Conservation (phyloP, 1,140 invertebrate genomes). For the Polyergus mexicanus region DNA sequence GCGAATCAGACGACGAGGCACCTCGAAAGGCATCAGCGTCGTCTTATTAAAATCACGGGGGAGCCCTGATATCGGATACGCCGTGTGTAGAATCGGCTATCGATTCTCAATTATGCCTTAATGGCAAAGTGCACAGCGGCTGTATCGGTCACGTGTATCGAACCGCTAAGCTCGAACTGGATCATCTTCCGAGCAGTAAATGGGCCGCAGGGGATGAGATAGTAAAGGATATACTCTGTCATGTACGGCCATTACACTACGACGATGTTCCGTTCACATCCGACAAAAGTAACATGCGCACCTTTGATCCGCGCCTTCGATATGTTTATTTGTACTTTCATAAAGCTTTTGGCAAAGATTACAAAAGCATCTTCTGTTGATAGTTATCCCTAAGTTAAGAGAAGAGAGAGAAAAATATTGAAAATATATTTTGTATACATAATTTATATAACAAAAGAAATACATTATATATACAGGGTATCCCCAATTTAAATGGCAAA, state of each 20-base stretch:
- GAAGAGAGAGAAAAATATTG: too few relatives aligned
- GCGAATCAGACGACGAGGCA: conserved; percentile 61
- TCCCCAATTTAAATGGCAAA: too few relatives aligned
- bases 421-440: too few relatives aligned
- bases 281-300: not conserved
- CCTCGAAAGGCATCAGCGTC: conserved; percentile 43
- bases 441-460: not conserved
- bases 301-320: not conserved
- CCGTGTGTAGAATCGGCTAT: conserved; percentile 70
- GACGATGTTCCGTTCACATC: conserved; percentile 21
- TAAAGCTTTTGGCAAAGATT: not conserved
- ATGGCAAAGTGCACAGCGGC: conserved; percentile 65
- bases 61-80: conserved; percentile 54
- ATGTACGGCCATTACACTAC: conserved; percentile 14
- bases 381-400: too few relatives aligned
- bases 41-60: conserved; percentile 72
- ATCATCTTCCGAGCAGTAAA: conserved; percentile 66
- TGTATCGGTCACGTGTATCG: conserved; percentile 69
- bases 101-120: conserved; percentile 77
- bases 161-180: conserved; percentile 64
- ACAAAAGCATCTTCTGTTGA: too few relatives aligned
- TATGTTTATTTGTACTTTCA: not conserved
- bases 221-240: conserved; percentile 30
- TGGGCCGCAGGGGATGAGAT: conserved; percentile 47
- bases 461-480: too few relatives aligned